Base-by-base conservation (phyloP, 2,888 invertebrate species). In the Isotomurus palustris region DNA sequence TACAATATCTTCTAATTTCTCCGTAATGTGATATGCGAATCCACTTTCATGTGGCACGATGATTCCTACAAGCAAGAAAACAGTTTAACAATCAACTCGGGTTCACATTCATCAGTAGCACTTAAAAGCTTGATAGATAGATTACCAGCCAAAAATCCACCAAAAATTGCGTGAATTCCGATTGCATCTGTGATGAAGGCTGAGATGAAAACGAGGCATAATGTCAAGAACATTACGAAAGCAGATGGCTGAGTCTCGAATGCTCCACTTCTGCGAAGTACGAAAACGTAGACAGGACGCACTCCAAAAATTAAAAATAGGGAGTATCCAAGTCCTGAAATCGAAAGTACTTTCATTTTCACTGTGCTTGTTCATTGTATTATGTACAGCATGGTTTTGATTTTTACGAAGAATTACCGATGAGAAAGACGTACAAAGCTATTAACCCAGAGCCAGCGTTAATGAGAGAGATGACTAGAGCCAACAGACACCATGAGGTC, bases 111-210 rank as follows among this genome's bases (percentile, higher is more conserved):
- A n/a, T n/a, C n/a, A n/a, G n/a, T n/a, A n/a, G n/a, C n/a, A n/a
- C n/a, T n/a, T n/a, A n/a, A n/a, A n/a, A n/a, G n/a, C n/a, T n/a
- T n/a, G n/a, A n/a, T n/a, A n/a, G n/a, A n/a, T n/a, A n/a, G n/a
- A n/a, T n/a, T 43, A 4, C 43, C 43, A 1, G 53, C 53, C 12
- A 64, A 29, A 29, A 64, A 64, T 22, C 64, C 64, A 1, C 64
- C 64, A 41, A 64, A 64, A 35, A 64, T 64, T 2, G 64, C 64
- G 28, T 64, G 64, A 27, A 65, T 65, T 5, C 65, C 65, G 5
- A 65, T 60, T 0, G 62, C 59, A 29, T 65, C 65, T 10, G 65
- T 65, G 10, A 65, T 62, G 43, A 65, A 65, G 4, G 65, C 65
- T 24, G 45, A 45, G 53, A 51, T 53, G 40, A 62, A 65, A 1